Conservation (phyloP, 2,888 invertebrate genomes). For the Clitarchus hookeri region DNA sequence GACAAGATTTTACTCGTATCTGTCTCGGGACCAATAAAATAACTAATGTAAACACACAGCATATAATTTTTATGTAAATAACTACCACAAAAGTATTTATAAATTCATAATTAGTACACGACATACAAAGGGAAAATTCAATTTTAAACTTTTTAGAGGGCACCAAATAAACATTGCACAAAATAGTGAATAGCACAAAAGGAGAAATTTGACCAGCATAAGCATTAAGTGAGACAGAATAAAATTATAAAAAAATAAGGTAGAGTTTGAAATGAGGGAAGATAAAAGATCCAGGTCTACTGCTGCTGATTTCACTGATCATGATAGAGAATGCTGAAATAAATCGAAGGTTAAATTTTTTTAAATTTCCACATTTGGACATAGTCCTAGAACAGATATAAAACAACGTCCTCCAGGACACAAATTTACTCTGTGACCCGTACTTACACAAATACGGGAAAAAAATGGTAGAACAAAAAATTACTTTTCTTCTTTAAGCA, state of each 20-base stretch:
- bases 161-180: neutral
- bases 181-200: too few species aligned
- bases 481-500: too few species aligned
- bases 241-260: neutral
- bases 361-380: neutral
- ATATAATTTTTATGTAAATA: neutral
- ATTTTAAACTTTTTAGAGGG: neutral
- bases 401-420: too few species aligned
- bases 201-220: too few species aligned
- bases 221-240: too few species aligned
- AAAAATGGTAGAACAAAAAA: too few species aligned
- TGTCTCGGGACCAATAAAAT: neutral
- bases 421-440: too few species aligned
- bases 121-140: neutral
- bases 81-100: neutral
- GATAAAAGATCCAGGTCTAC: neutral
- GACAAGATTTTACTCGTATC: too few species aligned
- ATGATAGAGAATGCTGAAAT: neutral
- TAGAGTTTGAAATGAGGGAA: neutral
- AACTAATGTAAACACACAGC: neutral
- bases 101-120: neutral
- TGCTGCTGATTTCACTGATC: neutral
- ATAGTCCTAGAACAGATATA: neutral
- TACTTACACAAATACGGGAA: too few species aligned
- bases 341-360: neutral